Evolutionary conservation across 2,113 vertebrate species (phyloP), one percentile per base, ranked within the genome.

Genomic region (Poeciliopsis retropinna): DNA sequence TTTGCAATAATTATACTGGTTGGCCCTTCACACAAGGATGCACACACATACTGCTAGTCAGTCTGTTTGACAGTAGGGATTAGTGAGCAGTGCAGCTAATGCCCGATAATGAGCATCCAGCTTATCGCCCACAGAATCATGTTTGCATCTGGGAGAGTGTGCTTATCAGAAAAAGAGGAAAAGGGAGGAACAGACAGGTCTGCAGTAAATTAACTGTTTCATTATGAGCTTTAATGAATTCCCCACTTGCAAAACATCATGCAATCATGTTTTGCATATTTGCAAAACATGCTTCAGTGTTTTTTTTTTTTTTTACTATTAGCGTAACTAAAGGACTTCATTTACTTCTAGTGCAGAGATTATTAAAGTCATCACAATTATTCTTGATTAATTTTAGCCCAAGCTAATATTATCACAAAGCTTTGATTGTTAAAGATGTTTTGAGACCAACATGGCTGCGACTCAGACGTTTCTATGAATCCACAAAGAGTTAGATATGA

Each of bases 81-180:
- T 92, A 90, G 86, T 69, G 72, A 73, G 69, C 66, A 83, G 80
- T 90, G 85, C 87, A 87, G 78, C 76, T 90, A 93, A 92, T 91
- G 84, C 86, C 85, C 73, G 77, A 87, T 88, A 92, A 91, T 84
- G 70, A 92, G 83, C 86, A 86, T 89, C 84, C 91, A 88, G 83
- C 76, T 91, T 89, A 89, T 88, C 83, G 82, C 87, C 87, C 79
- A 91, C 88, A 83, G 75, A 85, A 89, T 85, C 72, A 1, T 72
- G 82, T 75, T 27, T 67, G 70, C 29, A 47, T 75, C 44, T 25
- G 68, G 62, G 34, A 64, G 31, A 67, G 73, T 68, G 54, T 60
- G 57, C 25, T 27, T 31, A 6, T 74, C 34, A 60, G 34, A 70
- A 69, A 47, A 44, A 68, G 22, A 69, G 29, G 17, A 37, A 37